Conservation (phyloP, 2,113 vertebrate genomes). For the Hiodon alosoides region DNA sequence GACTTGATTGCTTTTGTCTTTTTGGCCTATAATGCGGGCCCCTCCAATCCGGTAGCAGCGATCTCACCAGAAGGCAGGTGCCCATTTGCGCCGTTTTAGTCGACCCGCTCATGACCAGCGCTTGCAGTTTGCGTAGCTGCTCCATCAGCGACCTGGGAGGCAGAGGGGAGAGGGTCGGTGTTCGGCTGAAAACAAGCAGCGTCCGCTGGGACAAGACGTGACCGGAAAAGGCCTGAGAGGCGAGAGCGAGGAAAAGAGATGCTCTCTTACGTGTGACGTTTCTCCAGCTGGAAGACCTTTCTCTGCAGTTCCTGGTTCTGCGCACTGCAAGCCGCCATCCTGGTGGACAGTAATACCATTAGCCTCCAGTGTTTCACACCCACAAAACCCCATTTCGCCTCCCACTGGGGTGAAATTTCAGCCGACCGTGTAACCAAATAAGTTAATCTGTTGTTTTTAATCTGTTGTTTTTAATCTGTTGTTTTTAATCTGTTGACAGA, state of each 20-base stretch:
- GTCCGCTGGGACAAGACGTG: not conserved
- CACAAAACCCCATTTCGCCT: not conserved
- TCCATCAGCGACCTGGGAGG: conserved; percentile 79
- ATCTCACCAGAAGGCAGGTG: conserved; percentile 75
- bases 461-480: not conserved
- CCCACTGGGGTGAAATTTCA: not conserved
- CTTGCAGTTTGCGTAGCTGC: conserved; percentile 82
- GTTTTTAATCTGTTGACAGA: no score
- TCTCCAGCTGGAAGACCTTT: conserved; percentile 90
- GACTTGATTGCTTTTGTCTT: not conserved
- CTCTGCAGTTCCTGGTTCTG: conserved; percentile 93
- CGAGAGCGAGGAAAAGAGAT: conserved; percentile 16
- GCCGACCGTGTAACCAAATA: not conserved
- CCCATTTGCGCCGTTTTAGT: conserved; percentile 80
- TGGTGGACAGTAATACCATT: conserved; percentile 36
- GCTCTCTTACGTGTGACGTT: conserved; percentile 82
- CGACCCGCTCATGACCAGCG: conserved; percentile 76
- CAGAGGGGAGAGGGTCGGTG: not conserved
- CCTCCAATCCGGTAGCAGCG: not conserved
- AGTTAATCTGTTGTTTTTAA: not conserved
- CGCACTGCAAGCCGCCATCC: conserved; percentile 78
- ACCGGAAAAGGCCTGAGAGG: not conserved
- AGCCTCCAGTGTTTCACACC: not conserved
- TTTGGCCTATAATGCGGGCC: not conserved
- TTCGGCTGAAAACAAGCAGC: not conserved